A percentile compares a stretch with the other conserved stretches of the same genome.
Conservation (phyloP, 1,140 invertebrate species). For the Prorops nasuta region DNA sequence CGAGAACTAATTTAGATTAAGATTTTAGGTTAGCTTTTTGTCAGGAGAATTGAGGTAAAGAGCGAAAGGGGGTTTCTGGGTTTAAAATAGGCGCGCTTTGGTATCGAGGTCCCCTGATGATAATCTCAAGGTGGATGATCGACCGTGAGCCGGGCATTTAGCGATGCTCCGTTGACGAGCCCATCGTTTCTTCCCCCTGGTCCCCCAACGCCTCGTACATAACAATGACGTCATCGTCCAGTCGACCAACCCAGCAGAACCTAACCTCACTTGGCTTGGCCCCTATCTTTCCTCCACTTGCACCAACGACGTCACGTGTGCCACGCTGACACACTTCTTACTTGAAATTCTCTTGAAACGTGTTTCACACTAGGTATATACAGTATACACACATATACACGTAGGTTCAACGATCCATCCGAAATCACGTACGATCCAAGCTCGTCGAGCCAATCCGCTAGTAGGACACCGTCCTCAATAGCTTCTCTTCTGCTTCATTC, state of each 20-base stretch:
- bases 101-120: no score
- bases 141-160: slow-evolving; percentile 16
- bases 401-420: slow-evolving; percentile 30
- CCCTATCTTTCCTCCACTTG: background rate
- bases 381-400: background rate
- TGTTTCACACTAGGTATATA: slow-evolving; percentile 21
- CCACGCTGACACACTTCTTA: slow-evolving; percentile 25
- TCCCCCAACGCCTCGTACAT: background rate
- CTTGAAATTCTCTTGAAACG: slow-evolving; percentile 18
- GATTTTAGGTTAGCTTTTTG: no score
- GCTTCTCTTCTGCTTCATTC: slow-evolving; percentile 14
- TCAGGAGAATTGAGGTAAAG: no score
- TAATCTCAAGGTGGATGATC: slow-evolving; percentile 26
- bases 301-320: slow-evolving; percentile 8
- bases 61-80: background rate
- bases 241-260: no score
- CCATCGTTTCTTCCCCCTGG: background rate
- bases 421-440: slow-evolving; percentile 16
- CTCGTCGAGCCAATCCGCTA: slow-evolving; percentile 13
- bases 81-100: no score
- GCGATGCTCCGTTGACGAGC: no score
- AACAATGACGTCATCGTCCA: no score
- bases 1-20: no score
- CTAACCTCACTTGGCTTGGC: background rate
- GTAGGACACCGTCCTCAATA: slow-evolving; percentile 30